Base-by-base conservation (phyloP, 2,888 invertebrate genomes). In the Ormyrus pomaceus region DNA sequence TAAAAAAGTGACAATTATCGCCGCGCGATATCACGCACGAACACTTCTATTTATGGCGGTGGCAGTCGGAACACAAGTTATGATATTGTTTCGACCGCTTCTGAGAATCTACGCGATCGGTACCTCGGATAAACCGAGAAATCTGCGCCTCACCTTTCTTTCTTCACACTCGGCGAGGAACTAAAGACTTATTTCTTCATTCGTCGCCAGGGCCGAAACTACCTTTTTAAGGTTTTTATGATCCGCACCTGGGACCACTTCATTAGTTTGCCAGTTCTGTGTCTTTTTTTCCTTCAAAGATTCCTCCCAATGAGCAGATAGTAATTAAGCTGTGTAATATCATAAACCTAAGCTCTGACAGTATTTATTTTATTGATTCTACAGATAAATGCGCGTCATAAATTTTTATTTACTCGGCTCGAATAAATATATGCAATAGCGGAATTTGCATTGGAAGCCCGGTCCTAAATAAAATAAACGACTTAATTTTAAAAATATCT, bases 71-170 rank as follows among this genome's bases (percentile, higher is more conserved):
- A 85, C 83, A 88, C 87, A 88, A 90, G 88, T 91, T 91, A 91
- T 90, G 90, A 90, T 90, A 91, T 90, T 90, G 89, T 90, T 90
- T 88, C 88, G 86, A 86, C 76, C 83, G 83, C 84, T 91, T 91
- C 90, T 89, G 74, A 88, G 90, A 90, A 91, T 90, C 88, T 88
- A 89, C 88, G 87, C 88, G 91, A 91, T 91, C 90, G 89, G 89
- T 88, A 85, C 86, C 84, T 88, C 86, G 90, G 90, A 90, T 90
- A 90, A 90, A 89, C 87, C 86, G 82, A 80, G 84, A 85, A 85
- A 83, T 81, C 81, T 81, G 75, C 83, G 78, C 77, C 82, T 83
- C 81, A 82, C 79, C 77, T 81, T 83, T 82, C 70, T 82, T 75
- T 81, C 78, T 82, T 80, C 81, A 82, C 80, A 80, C 84, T 82